A percentile compares a stretch with the other conserved stretches of the same genome.
phyloP scores from a whole-genome alignment of 2,797 vertebrate genomes.

The Catamblyrhynchus diadema region DNA sequence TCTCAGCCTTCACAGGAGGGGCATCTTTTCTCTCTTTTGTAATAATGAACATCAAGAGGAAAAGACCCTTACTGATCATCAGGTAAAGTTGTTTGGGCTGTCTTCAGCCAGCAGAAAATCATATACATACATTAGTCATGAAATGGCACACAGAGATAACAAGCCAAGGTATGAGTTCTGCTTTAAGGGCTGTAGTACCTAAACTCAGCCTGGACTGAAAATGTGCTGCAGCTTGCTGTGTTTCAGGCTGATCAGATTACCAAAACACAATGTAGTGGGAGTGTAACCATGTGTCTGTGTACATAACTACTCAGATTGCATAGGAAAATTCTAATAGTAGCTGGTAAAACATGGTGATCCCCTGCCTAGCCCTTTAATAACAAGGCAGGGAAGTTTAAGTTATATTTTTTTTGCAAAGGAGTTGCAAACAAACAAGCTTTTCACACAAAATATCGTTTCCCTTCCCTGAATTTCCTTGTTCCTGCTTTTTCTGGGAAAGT shows the following conservation, averaged over 20 bases:
- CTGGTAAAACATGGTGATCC: neutral
- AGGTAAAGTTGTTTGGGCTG: neutral
- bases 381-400: neutral
- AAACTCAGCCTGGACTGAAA: neutral
- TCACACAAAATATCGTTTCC: neutral
- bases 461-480: neutral
- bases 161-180: neutral
- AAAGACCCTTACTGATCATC: neutral
- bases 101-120: neutral
- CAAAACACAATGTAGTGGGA: neutral
- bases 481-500: neutral
- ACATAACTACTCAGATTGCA: neutral
- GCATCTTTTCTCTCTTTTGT: neutral
- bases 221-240: neutral
- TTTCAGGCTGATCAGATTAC: neutral
- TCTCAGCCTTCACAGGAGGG: neutral
- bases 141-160: neutral
- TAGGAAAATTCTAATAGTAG: neutral
- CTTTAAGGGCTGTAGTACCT: neutral
- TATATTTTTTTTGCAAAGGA: neutral
- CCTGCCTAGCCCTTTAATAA: neutral
- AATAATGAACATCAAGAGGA: neutral
- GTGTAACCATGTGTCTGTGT: neutral
- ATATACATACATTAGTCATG: neutral
- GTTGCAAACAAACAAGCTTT: neutral